phyloP scores from a whole-genome alignment of 30 jellyfish, hydroid and myxozoan genomes.

The Chironex yamaguchii region DNA sequence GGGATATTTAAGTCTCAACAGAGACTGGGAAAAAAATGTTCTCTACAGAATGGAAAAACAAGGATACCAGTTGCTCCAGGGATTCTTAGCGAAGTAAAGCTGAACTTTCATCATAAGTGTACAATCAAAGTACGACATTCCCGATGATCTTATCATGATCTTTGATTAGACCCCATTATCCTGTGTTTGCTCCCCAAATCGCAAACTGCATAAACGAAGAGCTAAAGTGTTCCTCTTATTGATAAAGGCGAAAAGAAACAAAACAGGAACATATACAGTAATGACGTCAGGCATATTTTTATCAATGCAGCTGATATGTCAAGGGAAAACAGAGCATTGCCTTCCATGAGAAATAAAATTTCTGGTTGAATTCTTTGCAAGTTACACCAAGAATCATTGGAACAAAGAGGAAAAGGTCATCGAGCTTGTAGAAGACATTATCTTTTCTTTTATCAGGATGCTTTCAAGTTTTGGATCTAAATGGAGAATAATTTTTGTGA shows the following conservation, averaged over 20 bases:
- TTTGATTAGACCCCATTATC: slow-evolving; percentile 48
- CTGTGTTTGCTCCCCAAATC: slow-evolving; percentile 23
- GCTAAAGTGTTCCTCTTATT: slow-evolving; percentile 55
- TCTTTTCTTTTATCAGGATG: too few species aligned
- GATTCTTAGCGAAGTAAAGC: slow-evolving; percentile 55
- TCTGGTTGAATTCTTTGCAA: too few species aligned
- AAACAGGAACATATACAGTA: slow-evolving; percentile 57
- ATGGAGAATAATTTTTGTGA: too few species aligned
- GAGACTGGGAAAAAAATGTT: slow-evolving; percentile 53
- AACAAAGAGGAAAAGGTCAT: too few species aligned
- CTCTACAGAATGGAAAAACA: slow-evolving; percentile 40
- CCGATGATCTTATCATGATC: slow-evolving; percentile 46
- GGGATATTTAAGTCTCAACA: slow-evolving; percentile 15
- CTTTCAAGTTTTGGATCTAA: too few species aligned
- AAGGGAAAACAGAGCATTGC: too few species aligned
- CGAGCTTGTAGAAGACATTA: too few species aligned
- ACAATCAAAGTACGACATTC: slow-evolving; percentile 60
- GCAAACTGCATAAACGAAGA: slow-evolving; percentile 14
- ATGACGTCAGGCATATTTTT: too few species aligned
- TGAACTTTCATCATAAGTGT: slow-evolving; percentile 28
- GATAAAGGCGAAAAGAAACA: slow-evolving; percentile 53
- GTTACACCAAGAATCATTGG: too few species aligned
- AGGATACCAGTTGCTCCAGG: slow-evolving; percentile 57
- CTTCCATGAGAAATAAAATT: too few species aligned
- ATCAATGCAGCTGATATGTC: too few species aligned